phyloP scores from a whole-genome alignment of 2,888 invertebrate species.

The Oligia latruncula region DNA sequence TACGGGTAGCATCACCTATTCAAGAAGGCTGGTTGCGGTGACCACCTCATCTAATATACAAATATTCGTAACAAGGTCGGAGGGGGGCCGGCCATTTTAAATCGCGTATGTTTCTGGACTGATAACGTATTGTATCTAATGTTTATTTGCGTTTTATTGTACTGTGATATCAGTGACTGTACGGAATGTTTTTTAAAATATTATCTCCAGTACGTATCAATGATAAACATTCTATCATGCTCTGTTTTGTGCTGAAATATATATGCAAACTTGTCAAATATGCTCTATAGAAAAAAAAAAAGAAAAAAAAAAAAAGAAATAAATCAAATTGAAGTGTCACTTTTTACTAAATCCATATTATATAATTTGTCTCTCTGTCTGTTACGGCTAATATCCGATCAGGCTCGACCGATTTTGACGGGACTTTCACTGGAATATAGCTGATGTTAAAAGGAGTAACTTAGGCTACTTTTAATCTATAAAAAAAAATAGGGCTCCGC shows the following conservation, averaged over 20 bases:
- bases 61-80: not conserved
- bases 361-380: not conserved
- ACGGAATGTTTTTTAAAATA: slow-evolving; percentile 22
- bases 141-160: slow-evolving; percentile 38
- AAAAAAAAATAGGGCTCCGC: not conserved
- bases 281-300: too few species aligned
- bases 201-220: slow-evolving; percentile 43
- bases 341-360: too few species aligned
- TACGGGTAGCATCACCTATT: not conserved
- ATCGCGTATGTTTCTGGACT: not conserved
- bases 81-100: not conserved
- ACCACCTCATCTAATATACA: not conserved
- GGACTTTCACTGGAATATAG: not conserved
- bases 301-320: too few species aligned
- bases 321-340: not conserved
- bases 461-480: not conserved
- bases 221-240: slow-evolving; percentile 48
- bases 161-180: slow-evolving; percentile 34
- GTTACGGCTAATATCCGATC: not conserved
- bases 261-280: not conserved
- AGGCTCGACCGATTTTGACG: not conserved
- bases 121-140: slow-evolving; percentile 10
- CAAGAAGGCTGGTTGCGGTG: too few species aligned
- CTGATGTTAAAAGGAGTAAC: not conserved
- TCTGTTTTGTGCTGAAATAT: slow-evolving; percentile 19